Conservation (phyloP, 2,797 vertebrate genomes). For the Myotis vivesi region DNA sequence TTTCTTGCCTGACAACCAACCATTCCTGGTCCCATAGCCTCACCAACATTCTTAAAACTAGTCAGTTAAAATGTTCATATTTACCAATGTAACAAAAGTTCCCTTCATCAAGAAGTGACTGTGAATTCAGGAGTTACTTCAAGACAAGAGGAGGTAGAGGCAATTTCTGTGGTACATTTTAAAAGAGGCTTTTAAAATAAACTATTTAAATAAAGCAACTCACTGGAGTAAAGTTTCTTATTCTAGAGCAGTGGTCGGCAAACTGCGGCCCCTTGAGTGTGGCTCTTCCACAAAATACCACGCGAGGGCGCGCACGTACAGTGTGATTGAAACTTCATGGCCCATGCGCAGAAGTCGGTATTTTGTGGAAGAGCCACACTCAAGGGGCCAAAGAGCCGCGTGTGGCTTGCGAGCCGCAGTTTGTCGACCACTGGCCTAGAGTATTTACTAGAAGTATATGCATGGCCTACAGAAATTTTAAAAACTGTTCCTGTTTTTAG, state of each 20-base stretch:
- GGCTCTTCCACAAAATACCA: too few species aligned
- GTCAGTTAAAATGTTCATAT: conserved; percentile 7
- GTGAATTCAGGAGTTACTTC: conserved; percentile 17
- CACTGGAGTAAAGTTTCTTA: not conserved
- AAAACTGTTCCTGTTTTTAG: not conserved
- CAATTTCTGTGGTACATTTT: conserved; percentile 6
- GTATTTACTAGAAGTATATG: not conserved
- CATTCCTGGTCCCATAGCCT: not conserved
- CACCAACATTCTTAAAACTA: conserved; percentile 15
- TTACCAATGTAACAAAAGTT: not conserved
- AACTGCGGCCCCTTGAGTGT: too few species aligned
- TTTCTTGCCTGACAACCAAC: not conserved
- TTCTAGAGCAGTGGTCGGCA: too few species aligned
- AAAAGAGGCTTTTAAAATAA: conserved; percentile 25
- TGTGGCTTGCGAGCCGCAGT: too few species aligned
- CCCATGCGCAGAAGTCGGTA: too few species aligned
- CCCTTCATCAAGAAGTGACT: not conserved
- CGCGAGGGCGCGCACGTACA: too few species aligned
- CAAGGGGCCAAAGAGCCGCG: too few species aligned
- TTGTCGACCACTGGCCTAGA: not conserved
- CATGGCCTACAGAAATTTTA: not conserved
- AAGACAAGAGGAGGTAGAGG: not conserved
- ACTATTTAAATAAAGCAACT: not conserved
- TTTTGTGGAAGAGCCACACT: too few species aligned
- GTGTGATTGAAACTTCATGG: too few species aligned